Evolutionary conservation across 2,113 vertebrate species (phyloP).

Genomic region (Trichechus manatus): DNA sequence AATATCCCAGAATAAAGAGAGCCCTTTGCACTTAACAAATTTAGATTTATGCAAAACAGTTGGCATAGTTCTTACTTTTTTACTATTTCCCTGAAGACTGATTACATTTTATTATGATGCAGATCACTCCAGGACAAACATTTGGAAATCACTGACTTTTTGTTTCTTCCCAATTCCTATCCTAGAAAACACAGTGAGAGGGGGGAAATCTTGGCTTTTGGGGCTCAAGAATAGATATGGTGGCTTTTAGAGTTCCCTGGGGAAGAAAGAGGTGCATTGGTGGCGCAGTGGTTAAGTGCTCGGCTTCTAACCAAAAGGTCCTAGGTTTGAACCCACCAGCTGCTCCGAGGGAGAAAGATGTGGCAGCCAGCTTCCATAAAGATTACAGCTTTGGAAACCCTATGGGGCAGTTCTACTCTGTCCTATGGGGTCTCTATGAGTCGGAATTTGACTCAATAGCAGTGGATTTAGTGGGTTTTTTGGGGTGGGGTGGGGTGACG

Average conservation of each 20-base stretch:
- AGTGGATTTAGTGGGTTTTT: too few species aligned
- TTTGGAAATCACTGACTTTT: background rate
- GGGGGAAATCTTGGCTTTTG: background rate
- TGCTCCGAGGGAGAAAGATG: too few species aligned
- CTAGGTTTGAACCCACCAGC: too few species aligned
- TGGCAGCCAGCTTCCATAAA: too few species aligned
- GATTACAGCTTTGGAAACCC: too few species aligned
- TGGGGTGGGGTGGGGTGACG: too few species aligned
- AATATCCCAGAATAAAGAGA: background rate
- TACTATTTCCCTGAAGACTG: background rate
- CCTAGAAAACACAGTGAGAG: background rate
- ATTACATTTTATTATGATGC: background rate
- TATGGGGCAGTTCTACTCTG: too few species aligned
- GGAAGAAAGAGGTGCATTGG: background rate
- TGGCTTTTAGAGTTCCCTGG: background rate
- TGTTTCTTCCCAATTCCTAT: background rate
- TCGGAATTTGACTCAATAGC: too few species aligned
- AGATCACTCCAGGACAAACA: too few species aligned
- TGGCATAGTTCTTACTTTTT: background rate
- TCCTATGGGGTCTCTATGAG: too few species aligned
- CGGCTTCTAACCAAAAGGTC: too few species aligned
- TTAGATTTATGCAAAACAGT: background rate
- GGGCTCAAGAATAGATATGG: background rate
- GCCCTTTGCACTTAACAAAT: background rate
- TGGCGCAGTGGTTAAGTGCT: too few species aligned